These are phyloP conservation scores for Chaenocephalus aceratus DNA, from an alignment of 2,113 vertebrate genomes.

Conservation along the genomic window DNA sequence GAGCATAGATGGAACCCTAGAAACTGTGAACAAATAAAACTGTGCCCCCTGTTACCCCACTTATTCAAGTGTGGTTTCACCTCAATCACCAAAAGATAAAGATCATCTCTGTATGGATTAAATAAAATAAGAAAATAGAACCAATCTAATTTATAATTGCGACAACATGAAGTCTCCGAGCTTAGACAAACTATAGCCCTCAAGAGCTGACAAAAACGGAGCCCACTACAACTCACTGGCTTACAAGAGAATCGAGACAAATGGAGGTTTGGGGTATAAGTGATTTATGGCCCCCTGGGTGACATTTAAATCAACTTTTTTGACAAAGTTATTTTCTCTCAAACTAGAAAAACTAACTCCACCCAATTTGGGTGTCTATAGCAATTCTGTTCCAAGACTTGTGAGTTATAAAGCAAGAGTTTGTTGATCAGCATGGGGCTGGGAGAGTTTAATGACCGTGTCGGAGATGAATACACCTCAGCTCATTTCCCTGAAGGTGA, in stretches of 20 bases:
- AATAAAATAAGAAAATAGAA: constrained; percentile 19
- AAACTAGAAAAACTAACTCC: constrained; percentile 11
- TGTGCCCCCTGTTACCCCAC: background rate
- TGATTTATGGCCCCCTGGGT: constrained; percentile 49
- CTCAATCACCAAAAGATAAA: constrained; percentile 10
- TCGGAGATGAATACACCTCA: constrained; percentile 27
- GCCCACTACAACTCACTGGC: constrained; percentile 53
- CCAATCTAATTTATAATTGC: constrained; percentile 35
- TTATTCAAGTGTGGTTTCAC: constrained; percentile 16
- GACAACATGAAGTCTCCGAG: constrained; percentile 32
- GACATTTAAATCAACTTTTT: constrained; percentile 45
- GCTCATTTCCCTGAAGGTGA: constrained; percentile 43
- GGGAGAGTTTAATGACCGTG: constrained; percentile 25
- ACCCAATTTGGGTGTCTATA: constrained; percentile 18
- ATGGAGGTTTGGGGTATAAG: constrained; percentile 5
- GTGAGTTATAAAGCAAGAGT: constrained; percentile 40
- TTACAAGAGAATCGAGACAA: constrained; percentile 38
- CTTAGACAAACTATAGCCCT: constrained; percentile 41
- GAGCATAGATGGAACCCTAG: background rate
- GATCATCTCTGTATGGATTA: constrained; percentile 28
- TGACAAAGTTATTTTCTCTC: constrained; percentile 30
- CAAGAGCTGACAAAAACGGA: constrained; percentile 48
- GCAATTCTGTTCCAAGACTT: constrained; percentile 21
- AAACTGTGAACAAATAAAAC: background rate
- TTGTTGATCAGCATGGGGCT: constrained; percentile 25